Evolutionary conservation across 2,113 vertebrate species (phyloP), one percentile per base, ranked within the genome.

Genomic region (Eulemur macaco): DNA sequence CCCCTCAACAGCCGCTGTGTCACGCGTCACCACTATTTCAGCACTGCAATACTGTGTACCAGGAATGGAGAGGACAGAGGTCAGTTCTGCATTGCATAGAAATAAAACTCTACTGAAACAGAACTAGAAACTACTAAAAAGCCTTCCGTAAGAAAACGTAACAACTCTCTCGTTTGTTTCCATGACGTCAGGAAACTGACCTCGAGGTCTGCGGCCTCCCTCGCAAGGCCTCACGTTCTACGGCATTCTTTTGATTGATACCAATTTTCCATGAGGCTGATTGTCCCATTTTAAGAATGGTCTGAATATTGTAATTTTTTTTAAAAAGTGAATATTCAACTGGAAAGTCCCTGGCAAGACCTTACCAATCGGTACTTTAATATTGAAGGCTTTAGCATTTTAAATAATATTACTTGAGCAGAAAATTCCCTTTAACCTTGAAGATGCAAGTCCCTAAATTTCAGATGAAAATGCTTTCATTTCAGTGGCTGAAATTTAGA

Each of bases 21-120:
- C 86, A 8, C 54, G 37, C 71, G 23, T 95, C 80, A 56, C 76
- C 42, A 17, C 39, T 45, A 60, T 74, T 42, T 86, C 84, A 14
- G 14, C 60, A 42, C 95, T 0, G 52, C 71, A 74, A 95, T 18
- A 52, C 98, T 60, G 69, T 92, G 97, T 78, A 47, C 95, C 0
- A 21, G 7, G 91, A 97, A 97, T 78, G 68, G 94, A 98, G 86
- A 89, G 96, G 7, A 92, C 88, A 89, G 94, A 64, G 29, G 94
- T 31, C 29, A 23, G 2, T 87, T 94, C 96, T 97, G 96, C 95
- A 92, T 98, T 99, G 99, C 98, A 98, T 98, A 99, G 98, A 98
- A 98, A 98, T 94, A 76, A 98, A 97, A 95, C 81, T 83, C 85
- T 81, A 95, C 78, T 80, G 87, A 96, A 95, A 89, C 56, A 95